Percentiles rank a stretch among this genome's conserved stretches.
Conservation (phyloP, 2,888 invertebrate species). For the Ryuthela nishihirai region DNA sequence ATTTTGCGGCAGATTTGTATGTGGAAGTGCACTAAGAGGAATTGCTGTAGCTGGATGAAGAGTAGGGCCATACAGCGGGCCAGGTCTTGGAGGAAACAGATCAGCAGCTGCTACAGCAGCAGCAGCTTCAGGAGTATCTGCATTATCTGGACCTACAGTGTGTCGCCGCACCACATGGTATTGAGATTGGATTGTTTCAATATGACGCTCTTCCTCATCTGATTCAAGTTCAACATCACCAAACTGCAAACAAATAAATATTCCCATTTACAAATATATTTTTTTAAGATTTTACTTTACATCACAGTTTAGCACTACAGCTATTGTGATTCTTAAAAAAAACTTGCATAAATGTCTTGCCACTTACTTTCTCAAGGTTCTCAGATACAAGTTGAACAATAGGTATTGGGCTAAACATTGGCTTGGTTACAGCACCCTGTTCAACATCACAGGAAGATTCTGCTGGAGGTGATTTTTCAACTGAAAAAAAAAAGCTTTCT, state of each 20-base stretch:
- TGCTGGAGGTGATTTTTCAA: conserved; percentile 34
- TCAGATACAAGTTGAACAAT: conserved; percentile 28
- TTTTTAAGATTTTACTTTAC: too few relatives aligned
- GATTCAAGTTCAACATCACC: conserved; percentile 57
- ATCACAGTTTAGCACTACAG: not conserved
- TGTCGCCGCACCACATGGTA: conserved; percentile 70
- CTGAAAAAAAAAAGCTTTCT: conserved; percentile 15
- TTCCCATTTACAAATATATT: not conserved
- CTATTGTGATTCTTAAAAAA: not conserved
- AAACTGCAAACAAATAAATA: conserved; percentile 51
- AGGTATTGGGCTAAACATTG: conserved; percentile 36
- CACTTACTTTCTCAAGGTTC: conserved; percentile 28
- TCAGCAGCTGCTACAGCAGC: conserved; percentile 29
- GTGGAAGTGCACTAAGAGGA: conserved; percentile 59
- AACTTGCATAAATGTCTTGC: too few relatives aligned
- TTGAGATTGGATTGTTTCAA: conserved; percentile 51
- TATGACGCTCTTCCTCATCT: conserved; percentile 44
- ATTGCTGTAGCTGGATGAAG: conserved; percentile 28
- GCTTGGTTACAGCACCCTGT: conserved; percentile 29
- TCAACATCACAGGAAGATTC: conserved; percentile 32
- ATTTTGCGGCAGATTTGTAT: conserved; percentile 78
- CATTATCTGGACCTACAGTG: conserved; percentile 90
- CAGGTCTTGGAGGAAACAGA: conserved; percentile 35
- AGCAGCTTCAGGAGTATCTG: conserved; percentile 53
- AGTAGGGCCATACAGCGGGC: conserved; percentile 19